Evolutionary conservation across 2,888 invertebrate species (phyloP), one percentile per base, ranked within the genome.

Genomic region (Habrosyne pyritoides): DNA sequence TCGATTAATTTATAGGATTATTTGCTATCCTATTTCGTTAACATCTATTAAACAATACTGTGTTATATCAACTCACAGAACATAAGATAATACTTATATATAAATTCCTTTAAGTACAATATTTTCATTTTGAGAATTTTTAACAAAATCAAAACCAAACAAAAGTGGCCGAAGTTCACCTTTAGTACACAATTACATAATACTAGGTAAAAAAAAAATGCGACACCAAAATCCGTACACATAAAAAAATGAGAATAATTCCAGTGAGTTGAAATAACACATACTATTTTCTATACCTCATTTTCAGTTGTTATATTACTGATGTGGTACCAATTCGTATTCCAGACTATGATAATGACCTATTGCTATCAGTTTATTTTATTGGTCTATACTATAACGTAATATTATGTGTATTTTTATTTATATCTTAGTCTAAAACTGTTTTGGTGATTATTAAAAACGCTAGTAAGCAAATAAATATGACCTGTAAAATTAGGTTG

Each of bases 1-100:
- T 81, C 71, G 66, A 75, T 81, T 81, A 78, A 55, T 60, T 68
- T 71, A 79, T 79, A 84, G 81, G 79, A 82, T 75, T 75, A 69
- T 65, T 68, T 64, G 50, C 59, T 64, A 68, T 61, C 69, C 71
- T 75, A 66, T 46, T 28, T 66, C 56, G 8, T 22, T 22, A 7
- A 36, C n/a, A 36, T n/a, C 36, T 33, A 52, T 52, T 22, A 18
- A 47, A 47, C 5, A 24, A 21, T 22, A 22, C 7, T n/a, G 18
- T 18, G 14, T 1, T 18, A 42, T 14, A 42, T 14, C 18, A 42
- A 42, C 18, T 42, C 42, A 18, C 7, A 42, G 42, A 42, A n/a
- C n/a, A n/a, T n/a, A n/a, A n/a, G n/a, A n/a, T n/a, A 42, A 36
- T 14, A 12, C 12, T 0, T 30, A 10, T 28, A 28, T 10, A 28